These are phyloP conservation scores for Andinoacara biseriatus DNA, from an alignment of 2,113 vertebrate genomes.

Conservation along the genomic window DNA sequence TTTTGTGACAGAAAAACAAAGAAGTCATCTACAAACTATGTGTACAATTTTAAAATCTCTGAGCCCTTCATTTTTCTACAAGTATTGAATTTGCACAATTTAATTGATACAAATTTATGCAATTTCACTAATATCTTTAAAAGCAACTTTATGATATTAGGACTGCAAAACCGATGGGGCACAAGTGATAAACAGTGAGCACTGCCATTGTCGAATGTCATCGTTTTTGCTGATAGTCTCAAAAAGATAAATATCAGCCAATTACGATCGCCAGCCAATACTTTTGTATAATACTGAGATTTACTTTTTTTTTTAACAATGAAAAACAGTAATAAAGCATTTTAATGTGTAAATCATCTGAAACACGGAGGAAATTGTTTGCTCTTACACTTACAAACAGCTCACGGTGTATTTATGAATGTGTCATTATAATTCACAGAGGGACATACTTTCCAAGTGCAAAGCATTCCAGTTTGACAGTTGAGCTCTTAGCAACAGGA, in stretches of 20 bases:
- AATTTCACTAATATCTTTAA: background rate
- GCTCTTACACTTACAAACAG: conserved; percentile 24
- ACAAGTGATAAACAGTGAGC: background rate
- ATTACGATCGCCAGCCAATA: fast-evolving
- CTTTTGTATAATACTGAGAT: background rate
- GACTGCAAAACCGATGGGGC: fast-evolving
- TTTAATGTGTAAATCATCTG: background rate
- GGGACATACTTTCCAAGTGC: conserved; percentile 95
- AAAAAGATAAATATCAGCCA: background rate
- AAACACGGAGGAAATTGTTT: background rate
- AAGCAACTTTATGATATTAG: background rate
- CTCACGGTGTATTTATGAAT: background rate
- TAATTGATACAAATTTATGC: background rate
- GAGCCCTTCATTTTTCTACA: background rate
- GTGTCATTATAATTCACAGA: conserved; percentile 9
- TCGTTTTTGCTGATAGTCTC: background rate
- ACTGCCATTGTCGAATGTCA: background rate
- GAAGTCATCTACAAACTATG: background rate
- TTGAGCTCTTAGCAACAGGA: conserved; percentile 88
- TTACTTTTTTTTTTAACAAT: background rate
- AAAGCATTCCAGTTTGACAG: conserved; percentile 93
- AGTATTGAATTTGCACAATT: background rate
- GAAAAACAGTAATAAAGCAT: background rate
- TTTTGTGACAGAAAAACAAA: background rate
- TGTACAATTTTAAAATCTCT: background rate